Percentiles rank a stretch among this genome's conserved stretches.
Conservation (phyloP, 2,797 vertebrate genomes). For the Schizothorax lantsangensis region DNA sequence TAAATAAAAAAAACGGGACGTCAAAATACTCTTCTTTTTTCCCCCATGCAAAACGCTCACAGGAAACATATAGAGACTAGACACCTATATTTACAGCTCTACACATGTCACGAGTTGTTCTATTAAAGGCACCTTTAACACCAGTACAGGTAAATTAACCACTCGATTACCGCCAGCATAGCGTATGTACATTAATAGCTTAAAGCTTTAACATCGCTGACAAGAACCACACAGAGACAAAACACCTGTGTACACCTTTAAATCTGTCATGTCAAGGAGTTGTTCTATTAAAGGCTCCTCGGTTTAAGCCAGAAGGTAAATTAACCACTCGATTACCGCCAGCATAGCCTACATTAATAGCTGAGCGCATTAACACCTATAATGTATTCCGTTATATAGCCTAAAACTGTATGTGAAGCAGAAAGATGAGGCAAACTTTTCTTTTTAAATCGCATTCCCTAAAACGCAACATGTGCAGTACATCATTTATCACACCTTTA, state of each 20-base stretch:
- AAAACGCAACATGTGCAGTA: not conserved
- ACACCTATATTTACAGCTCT: not conserved
- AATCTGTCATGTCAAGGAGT: not conserved
- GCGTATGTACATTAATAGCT: not conserved
- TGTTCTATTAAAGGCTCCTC: not conserved
- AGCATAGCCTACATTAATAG: not conserved
- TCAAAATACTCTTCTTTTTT: not conserved
- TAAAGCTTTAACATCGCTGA: not conserved
- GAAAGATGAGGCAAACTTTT: not conserved
- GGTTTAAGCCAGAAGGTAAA: not conserved
- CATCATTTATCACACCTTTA: not conserved
- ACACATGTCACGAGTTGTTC: not conserved
- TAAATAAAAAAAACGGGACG: too few species aligned
- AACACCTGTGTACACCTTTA: not conserved
- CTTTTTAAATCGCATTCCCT: not conserved
- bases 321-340: not conserved
- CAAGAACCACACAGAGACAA: not conserved
- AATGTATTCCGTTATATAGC: not conserved
- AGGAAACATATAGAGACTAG: not conserved
- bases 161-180: not conserved
- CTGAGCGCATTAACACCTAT: not conserved
- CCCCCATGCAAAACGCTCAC: not conserved
- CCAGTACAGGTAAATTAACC: not conserved
- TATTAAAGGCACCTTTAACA: not conserved
- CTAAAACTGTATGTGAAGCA: not conserved